Base-by-base conservation (phyloP, 1,140 invertebrate species). In the Platyscapa corneri region DNA sequence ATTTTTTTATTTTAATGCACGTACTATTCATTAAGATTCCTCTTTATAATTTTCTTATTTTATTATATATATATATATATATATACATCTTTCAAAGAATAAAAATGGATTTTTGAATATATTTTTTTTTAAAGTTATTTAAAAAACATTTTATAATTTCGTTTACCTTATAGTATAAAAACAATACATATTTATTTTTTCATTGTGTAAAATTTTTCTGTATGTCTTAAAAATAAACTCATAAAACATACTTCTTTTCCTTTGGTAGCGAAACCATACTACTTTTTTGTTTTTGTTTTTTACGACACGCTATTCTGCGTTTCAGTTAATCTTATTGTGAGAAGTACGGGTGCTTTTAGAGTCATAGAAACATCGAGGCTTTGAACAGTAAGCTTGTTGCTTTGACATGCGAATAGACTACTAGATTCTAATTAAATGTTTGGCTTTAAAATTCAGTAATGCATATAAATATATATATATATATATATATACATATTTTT, bases 161-260 rank as follows among this genome's bases (percentile, higher is more conserved):
- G 18, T 16, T 20, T 16, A 16, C 18, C 8, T 1, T 53, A 53
- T 53, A 53, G 67, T 70, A 37, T 70, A 65, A 30, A 32, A 6
- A 65, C 2, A 65, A 53, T n/a, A 53, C 18, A 3, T 53, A 53
- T 53, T 53, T 53, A 53, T 20, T 18, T 53, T 46, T 46, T 46
- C 12, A 53, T 53, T 53, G 18, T 7, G 18, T 53, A 53, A 53
- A 53, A 53, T 53, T 53, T 53, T 53, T 53, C 49, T 53, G 18
- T 53, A 42, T 49, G n/a, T 78, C 82, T 84, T 83, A 56, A 82
- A 56, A 64, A 81, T 88, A 87, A 88, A 87, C 82, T 87, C 87
- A 76, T 88, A 89, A 88, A 89, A 89, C 87, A 84, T 84, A 88
- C 86, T 89, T 89, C 86, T 83, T 88, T 88, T 88, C 84, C 86